Evolutionary conservation across 1,140 invertebrate species (phyloP).

Genomic region (Drosophila hydei): DNA sequence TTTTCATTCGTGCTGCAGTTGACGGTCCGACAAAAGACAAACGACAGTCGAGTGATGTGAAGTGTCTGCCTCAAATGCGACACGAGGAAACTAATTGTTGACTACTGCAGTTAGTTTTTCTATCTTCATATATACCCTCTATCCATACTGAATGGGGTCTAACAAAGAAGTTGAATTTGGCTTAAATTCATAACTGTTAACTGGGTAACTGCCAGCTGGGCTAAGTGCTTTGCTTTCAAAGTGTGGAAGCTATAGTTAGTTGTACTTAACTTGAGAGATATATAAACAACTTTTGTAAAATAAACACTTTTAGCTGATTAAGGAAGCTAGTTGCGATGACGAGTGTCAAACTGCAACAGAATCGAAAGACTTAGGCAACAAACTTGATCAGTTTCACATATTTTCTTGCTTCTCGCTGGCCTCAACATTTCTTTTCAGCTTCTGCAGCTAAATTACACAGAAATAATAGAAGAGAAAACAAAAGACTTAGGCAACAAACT

Average conservation of each 20-base stretch:
- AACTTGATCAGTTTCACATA: slow-evolving; percentile 24
- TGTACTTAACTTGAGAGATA: too few relatives aligned
- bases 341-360: neutral
- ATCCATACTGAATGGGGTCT: neutral
- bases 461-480: slow-evolving; percentile 3
- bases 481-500: slow-evolving; percentile 46
- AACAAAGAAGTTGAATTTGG: too few relatives aligned
- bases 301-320: too few relatives aligned
- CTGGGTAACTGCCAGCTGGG: too few relatives aligned
- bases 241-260: too few relatives aligned
- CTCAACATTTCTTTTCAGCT: slow-evolving; percentile 10
- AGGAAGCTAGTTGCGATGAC: too few relatives aligned
- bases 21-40: slow-evolving; percentile 39
- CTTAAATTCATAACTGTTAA: too few relatives aligned
- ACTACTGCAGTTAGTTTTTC: slow-evolving; percentile 36
- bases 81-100: slow-evolving; percentile 60
- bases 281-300: too few relatives aligned
- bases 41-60: slow-evolving; percentile 48
- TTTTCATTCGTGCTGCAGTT: slow-evolving; percentile 23
- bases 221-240: too few relatives aligned
- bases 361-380: slow-evolving; percentile 36
- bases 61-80: slow-evolving; percentile 56
- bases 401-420: too few relatives aligned
- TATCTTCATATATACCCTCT: neutral
- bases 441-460: neutral